phyloP scores from a whole-genome alignment of 2,113 vertebrate genomes.

The Lates calcarifer region DNA sequence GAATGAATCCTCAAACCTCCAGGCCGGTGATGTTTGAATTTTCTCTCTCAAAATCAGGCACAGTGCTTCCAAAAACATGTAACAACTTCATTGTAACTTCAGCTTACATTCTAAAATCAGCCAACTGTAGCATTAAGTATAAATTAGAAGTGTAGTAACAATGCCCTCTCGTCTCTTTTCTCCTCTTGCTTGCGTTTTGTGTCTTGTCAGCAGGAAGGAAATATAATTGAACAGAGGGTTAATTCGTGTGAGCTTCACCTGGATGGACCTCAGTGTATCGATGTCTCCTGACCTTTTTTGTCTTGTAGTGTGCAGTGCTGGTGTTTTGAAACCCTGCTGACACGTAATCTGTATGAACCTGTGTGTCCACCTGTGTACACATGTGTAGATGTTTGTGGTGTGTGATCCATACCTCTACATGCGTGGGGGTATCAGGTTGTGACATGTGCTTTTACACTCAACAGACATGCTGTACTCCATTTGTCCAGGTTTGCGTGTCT shows the following conservation, averaged over 20 bases:
- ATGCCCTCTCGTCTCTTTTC: background rate
- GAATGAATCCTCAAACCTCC: background rate
- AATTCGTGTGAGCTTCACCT: background rate
- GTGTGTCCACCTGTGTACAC: background rate
- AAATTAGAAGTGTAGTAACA: background rate
- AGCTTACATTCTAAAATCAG: background rate
- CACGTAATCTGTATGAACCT: constrained; percentile 26
- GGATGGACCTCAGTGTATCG: background rate
- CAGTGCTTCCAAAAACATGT: background rate
- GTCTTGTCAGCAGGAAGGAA: background rate
- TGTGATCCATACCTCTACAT: background rate
- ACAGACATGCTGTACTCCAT: background rate
- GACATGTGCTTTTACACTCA: background rate
- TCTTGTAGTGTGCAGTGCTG: background rate
- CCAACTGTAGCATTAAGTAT: background rate
- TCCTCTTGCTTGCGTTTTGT: background rate
- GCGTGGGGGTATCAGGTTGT: background rate
- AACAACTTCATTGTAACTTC: background rate
- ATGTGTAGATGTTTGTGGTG: background rate
- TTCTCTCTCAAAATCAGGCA: background rate
- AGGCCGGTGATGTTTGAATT: background rate
- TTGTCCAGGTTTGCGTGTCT: background rate
- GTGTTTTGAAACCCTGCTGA: constrained; percentile 17
- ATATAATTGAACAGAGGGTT: background rate
- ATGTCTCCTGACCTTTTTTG: constrained; percentile 1